Percentiles rank a stretch among this genome's conserved stretches.
Conservation (phyloP, 2,113 vertebrate genomes). For the Meles meles region DNA sequence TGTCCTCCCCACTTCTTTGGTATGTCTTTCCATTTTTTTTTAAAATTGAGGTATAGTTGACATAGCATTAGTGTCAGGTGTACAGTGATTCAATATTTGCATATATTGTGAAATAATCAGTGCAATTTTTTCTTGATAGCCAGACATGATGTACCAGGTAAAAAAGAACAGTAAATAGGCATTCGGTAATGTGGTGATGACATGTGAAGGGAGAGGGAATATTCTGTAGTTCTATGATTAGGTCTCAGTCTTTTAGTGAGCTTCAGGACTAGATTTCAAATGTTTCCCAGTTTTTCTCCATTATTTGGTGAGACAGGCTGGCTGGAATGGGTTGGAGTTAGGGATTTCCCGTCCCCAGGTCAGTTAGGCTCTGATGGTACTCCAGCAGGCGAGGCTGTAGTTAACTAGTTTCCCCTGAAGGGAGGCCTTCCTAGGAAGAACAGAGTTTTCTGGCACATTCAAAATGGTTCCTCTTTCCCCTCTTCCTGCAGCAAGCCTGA, state of each 20-base stretch:
- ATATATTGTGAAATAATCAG: not conserved
- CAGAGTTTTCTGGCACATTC: not conserved
- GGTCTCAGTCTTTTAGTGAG: not conserved
- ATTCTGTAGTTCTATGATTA: not conserved
- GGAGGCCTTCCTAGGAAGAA: not conserved
- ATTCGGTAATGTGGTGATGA: not conserved
- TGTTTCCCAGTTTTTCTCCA: not conserved
- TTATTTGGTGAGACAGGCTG: not conserved
- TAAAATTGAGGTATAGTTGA: not conserved
- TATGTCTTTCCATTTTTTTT: not conserved
- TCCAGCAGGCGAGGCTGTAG: not conserved
- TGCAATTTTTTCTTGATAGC: not conserved
- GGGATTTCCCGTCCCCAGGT: not conserved
- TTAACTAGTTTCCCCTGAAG: not conserved
- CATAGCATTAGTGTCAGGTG: not conserved
- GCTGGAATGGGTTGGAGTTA: not conserved
- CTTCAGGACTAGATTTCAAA: not conserved
- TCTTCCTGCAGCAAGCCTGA: not conserved
- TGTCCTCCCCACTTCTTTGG: not conserved
- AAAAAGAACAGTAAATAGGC: not conserved
- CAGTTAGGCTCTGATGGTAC: not conserved
- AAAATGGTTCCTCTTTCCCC: not conserved
- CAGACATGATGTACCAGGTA: not conserved
- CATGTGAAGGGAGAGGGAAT: fast-evolving
- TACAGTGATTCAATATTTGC: not conserved